A percentile compares a stretch with the other conserved stretches of the same genome.
Conservation (phyloP, 2,888 invertebrate species). For the Brenthis ino region DNA sequence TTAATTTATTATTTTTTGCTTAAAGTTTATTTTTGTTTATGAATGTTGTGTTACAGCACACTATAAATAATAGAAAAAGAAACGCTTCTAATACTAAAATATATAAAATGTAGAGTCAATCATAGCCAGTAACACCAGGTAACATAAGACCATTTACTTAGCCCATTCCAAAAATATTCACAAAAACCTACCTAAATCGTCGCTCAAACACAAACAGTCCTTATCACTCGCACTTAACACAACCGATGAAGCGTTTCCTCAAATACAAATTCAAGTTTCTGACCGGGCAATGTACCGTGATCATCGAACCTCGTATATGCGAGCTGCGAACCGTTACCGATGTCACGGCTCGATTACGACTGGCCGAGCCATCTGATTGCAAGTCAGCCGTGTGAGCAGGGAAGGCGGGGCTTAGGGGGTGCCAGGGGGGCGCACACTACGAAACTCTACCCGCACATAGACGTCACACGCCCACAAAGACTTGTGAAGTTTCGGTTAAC, state of each 20-base stretch:
- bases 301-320: conserved; percentile 74
- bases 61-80: too few species aligned
- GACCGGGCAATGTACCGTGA: conserved; percentile 74
- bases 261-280: conserved; percentile 77
- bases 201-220: conserved; percentile 33
- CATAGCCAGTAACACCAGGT: too few species aligned
- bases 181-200: conserved; percentile 45
- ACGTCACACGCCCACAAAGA: conserved; percentile 43
- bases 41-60: too few species aligned
- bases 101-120: too few species aligned
- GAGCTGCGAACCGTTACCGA: conserved; percentile 79
- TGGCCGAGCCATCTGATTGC: conserved; percentile 81
- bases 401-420: conserved; percentile 69
- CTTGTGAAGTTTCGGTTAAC: conserved; percentile 39
- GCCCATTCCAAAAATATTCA: conserved; percentile 46
- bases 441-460: conserved; percentile 55
- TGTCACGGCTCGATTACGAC: conserved; percentile 81
- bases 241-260: conserved; percentile 61
- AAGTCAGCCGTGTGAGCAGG: conserved; percentile 82
- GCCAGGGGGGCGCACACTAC: conserved; percentile 65
- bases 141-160: conserved; percentile 40
- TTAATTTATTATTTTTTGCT: too few species aligned
- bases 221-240: conserved; percentile 54
- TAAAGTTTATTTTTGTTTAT: too few species aligned
- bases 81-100: too few species aligned